These are phyloP conservation scores for Galeopsomyia nigrocyanea DNA, from an alignment of 2,888 invertebrate species.

Conservation along the genomic window DNA sequence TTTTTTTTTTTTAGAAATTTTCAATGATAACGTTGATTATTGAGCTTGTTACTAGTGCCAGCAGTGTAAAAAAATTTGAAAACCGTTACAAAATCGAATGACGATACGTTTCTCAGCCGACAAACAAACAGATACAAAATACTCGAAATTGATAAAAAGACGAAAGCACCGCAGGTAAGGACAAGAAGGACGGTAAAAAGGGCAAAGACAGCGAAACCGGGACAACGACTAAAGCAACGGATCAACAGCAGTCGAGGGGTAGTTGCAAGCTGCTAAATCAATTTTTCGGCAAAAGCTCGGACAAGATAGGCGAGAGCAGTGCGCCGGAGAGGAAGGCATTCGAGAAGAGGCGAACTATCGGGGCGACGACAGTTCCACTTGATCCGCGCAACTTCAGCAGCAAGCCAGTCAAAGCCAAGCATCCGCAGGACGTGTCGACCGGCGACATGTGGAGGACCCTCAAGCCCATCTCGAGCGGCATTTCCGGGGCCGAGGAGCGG, in stretches of 20 bases:
- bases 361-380: conserved; percentile 79
- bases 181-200: conserved; percentile 58
- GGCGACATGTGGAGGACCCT: conserved; percentile 81
- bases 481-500: conserved; percentile 71
- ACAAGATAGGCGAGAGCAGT: conserved; percentile 71
- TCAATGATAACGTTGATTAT: no score
- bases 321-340: conserved; percentile 70
- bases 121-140: conserved; percentile 8
- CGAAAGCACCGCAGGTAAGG: conserved; percentile 54
- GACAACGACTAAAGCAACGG: background rate
- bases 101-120: no score
- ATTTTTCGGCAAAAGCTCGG: conserved; percentile 70
- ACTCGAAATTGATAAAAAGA: conserved; percentile 59
- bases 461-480: conserved; percentile 77
- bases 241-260: conserved; percentile 66
- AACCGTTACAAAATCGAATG: no score
- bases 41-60: no score
- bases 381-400: conserved; percentile 76
- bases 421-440: conserved; percentile 73
- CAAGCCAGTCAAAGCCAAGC: conserved; percentile 71
- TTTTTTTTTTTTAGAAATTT: no score
- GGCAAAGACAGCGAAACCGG: conserved; percentile 5
- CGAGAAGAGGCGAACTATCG: conserved; percentile 77
- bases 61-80: no score
- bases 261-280: conserved; percentile 67